These are phyloP conservation scores for Magallana nippona DNA, from an alignment of 2,888 invertebrate species.

Conservation along the genomic window DNA sequence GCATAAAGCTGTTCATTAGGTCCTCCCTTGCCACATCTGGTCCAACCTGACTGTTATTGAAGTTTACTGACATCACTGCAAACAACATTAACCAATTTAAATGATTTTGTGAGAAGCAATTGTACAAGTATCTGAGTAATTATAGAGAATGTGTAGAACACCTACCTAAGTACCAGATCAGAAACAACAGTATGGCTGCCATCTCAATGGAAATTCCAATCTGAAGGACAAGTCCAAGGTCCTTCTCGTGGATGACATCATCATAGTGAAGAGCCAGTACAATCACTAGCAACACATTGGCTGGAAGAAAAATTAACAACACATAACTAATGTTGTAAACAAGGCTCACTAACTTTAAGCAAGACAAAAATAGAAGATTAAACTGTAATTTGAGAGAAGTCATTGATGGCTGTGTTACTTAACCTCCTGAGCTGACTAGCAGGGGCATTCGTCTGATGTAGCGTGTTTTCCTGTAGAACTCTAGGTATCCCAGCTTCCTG, in stretches of 20 bases:
- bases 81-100: constrained; percentile 12
- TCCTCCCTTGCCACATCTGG: constrained; percentile 73
- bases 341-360: not conserved
- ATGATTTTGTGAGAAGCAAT: not conserved
- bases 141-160: not conserved
- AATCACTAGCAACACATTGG: constrained; percentile 60
- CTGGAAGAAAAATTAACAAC: constrained; percentile 53
- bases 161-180: constrained; percentile 66
- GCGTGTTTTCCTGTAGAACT: constrained; percentile 72
- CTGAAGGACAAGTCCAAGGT: constrained; percentile 58
- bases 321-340: too few relatives aligned
- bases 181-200: constrained; percentile 58
- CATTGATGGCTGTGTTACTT: not conserved
- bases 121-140: not conserved
- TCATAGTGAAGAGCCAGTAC: constrained; percentile 54
- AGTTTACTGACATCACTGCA: constrained; percentile 68
- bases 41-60: constrained; percentile 65
- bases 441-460: constrained; percentile 69
- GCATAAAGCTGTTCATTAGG: constrained; percentile 67
- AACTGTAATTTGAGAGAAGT: not conserved
- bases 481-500: constrained; percentile 72
- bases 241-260: constrained; percentile 50
- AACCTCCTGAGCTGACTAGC: constrained; percentile 71
- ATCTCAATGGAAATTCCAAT: constrained; percentile 64
- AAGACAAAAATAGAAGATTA: not conserved